phyloP scores from a whole-genome alignment of 2,797 vertebrate species.

The Synaphobranchus kaupii region DNA sequence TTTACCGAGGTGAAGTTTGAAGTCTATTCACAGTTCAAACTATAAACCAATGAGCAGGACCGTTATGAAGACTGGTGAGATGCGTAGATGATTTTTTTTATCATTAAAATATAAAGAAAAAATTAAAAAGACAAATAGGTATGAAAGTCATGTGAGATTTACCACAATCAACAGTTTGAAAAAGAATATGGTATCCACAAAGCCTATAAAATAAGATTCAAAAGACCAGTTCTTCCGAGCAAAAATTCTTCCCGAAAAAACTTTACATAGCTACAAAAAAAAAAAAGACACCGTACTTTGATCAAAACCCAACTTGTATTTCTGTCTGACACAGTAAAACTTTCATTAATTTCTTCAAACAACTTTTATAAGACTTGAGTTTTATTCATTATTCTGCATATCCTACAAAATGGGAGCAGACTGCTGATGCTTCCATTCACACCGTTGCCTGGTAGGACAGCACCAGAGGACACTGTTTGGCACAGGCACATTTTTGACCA shows the following conservation, averaged over 20 bases:
- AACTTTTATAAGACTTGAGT: too few species aligned
- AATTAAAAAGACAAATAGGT: neutral
- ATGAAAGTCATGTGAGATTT: neutral
- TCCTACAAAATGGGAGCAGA: too few species aligned
- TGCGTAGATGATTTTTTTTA: neutral
- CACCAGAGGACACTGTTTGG: too few species aligned
- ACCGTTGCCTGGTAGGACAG: too few species aligned
- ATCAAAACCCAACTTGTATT: neutral
- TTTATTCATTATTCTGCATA: too few species aligned
- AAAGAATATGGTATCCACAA: neutral
- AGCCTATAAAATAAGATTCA: neutral
- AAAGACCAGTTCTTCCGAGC: neutral
- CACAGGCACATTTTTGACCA: too few species aligned
- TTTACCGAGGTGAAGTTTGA: conserved; percentile 49
- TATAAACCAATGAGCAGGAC: conserved; percentile 1
- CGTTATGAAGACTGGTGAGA: neutral
- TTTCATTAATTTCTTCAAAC: too few species aligned
- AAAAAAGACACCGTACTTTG: neutral
- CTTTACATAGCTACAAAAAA: neutral
- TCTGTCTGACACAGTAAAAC: neutral
- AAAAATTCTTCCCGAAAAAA: neutral
- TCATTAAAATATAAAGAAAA: neutral
- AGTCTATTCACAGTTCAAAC: conserved; percentile 8
- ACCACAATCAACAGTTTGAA: neutral
- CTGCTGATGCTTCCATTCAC: too few species aligned